These are phyloP conservation scores for Acyrthosiphon pisum DNA, from an alignment of 1,140 invertebrate genomes.

Conservation along the genomic window DNA sequence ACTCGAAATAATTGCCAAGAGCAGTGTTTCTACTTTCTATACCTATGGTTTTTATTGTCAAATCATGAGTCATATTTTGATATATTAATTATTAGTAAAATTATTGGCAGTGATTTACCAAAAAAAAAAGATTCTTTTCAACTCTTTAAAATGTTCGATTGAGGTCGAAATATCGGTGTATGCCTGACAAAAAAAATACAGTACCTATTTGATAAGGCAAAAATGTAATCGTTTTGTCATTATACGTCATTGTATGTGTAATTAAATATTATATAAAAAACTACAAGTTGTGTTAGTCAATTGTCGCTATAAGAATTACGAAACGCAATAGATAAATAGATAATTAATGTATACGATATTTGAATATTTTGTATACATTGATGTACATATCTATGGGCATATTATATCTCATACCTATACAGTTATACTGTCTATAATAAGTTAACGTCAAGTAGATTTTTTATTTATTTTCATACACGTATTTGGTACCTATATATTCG, in stretches of 20 bases:
- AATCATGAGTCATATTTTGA: slow-evolving; percentile 7
- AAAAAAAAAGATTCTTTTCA: slow-evolving; percentile 7
- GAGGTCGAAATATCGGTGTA: not conserved
- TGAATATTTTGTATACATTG: not conserved
- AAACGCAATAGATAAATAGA: not conserved
- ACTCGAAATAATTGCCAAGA: not conserved
- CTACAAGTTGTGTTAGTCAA: not conserved
- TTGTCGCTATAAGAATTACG: not conserved
- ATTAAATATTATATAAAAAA: not conserved
- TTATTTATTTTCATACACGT: not conserved
- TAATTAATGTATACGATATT: not conserved
- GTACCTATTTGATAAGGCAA: not conserved
- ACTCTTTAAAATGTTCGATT: not conserved
- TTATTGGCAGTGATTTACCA: not conserved
- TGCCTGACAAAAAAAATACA: not conserved
- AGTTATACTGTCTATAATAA: not conserved
- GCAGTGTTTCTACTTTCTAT: not conserved
- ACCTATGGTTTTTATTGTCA: not conserved
- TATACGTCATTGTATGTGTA: not conserved
- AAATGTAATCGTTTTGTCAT: not conserved
- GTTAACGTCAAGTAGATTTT: not conserved
- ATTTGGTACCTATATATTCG: not conserved
- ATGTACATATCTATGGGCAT: not conserved
- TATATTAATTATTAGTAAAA: not conserved
- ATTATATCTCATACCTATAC: not conserved